phyloP scores from a whole-genome alignment of 2,797 vertebrate species.

The Smutsia gigantea region DNA sequence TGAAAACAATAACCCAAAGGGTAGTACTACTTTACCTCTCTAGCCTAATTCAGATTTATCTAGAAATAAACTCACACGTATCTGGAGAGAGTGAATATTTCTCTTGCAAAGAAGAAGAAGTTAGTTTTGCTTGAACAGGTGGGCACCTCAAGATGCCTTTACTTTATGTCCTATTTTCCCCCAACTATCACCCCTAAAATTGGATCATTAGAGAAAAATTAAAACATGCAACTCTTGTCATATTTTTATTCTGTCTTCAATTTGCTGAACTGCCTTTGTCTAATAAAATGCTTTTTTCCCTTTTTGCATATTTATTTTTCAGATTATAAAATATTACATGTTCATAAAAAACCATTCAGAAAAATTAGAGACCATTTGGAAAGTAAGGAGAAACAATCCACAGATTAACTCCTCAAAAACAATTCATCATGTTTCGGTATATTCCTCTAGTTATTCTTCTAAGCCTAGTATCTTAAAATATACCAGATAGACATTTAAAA shows the following conservation, averaged over 20 bases:
- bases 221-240: background rate
- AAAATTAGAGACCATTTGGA: constrained; percentile 3
- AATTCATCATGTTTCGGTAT: background rate
- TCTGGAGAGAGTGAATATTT: background rate
- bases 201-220: background rate
- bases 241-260: background rate
- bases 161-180: background rate
- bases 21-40: background rate
- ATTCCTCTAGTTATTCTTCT: background rate
- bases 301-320: constrained; percentile 49
- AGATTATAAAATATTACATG: background rate
- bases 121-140: background rate
- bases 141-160: background rate
- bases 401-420: background rate
- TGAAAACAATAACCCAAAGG: background rate
- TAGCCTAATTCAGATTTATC: background rate
- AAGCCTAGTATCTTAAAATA: background rate
- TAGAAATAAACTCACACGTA: background rate
- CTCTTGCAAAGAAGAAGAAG: background rate
- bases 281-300: background rate
- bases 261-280: constrained; percentile 9
- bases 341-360: background rate
- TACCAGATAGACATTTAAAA: background rate
- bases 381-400: background rate
- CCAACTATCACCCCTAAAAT: background rate